Base-by-base conservation (phyloP, 2,888 invertebrate species). In the Didymodactylos carnosus region DNA sequence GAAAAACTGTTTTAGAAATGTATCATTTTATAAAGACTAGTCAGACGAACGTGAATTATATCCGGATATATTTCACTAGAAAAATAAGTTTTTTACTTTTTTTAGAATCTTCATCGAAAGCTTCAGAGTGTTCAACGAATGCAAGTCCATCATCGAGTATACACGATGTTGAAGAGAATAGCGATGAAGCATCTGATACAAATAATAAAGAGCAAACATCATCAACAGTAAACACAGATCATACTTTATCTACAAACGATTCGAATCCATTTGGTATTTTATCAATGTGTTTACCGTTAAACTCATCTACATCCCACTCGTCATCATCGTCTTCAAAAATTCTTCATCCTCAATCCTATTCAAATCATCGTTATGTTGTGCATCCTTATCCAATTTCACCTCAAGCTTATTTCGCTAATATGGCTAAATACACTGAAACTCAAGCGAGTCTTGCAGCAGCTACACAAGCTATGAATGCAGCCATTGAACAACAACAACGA, bases 361-460 rank as follows among this genome's bases (percentile, higher is more conserved):
- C 51, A 14, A 51, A 51, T 51, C 51, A 51, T 51, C 51, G 51
- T 16, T 51, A 27, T 51, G 27, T 51, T 51, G 51, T 51, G 2
- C 51, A 51, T 27, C 72, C 62, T 10, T 23, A 40, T 27, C 39
- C 35, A 8, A 19, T 39, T 4, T 39, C 53, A 6, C 73, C 73
- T 35, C 69, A 73, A 46, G 69, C 41, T 69, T 73, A 73, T 49
- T 73, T 73, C 39, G 73, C 73, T 69, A 73, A 73, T 69, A 73
- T 73, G 69, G 73, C 73, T 19, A 73, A 73, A 46, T 73, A 73
- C 35, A 69, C 73, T 27, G 69, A 69, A 25, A 27, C 62, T 10
- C 62, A 41, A 19, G 25, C 69, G 7, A 35, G 46, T n/a, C 25
- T 35, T 29, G 62, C 27, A 43, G 25, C 19, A 25, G 43, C 40